These are phyloP conservation scores for Mesorhabditis belari DNA, from an alignment of 2,888 invertebrate species.

Conservation along the genomic window DNA sequence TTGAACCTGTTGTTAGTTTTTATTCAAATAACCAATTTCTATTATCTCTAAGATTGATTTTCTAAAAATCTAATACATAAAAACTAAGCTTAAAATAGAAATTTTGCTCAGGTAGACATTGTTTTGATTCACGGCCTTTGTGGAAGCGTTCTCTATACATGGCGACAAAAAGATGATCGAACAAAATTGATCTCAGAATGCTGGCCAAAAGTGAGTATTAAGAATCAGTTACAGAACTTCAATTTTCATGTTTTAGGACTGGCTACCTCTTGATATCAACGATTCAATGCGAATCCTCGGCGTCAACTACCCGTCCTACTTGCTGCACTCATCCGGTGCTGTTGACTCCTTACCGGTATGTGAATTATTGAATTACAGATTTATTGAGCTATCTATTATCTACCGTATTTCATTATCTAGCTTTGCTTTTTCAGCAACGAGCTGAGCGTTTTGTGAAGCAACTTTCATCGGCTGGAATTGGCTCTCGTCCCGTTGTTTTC, in stretches of 20 bases:
- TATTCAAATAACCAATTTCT: constrained; percentile 19
- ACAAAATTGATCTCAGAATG: constrained; percentile 31
- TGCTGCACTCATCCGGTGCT: constrained; percentile 33
- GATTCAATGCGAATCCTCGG: constrained; percentile 40
- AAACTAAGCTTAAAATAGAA: not conserved
- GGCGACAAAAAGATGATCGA: constrained; percentile 40
- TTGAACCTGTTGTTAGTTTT: not conserved
- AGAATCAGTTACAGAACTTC: not conserved
- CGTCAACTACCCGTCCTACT: constrained; percentile 43
- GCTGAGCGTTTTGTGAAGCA: constrained; percentile 26
- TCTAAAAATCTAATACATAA: not conserved
- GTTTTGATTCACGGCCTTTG: constrained; percentile 47
- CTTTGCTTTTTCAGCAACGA: constrained; percentile 17
- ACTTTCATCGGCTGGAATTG: constrained; percentile 35
- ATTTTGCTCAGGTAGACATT: constrained; percentile 29
- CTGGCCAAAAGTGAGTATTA: constrained; percentile 37
- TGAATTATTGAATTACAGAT: not conserved
- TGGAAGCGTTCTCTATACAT: constrained; percentile 43
- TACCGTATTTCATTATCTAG: not conserved
- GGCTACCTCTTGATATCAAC: constrained; percentile 39
- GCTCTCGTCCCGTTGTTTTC: constrained; percentile 42
- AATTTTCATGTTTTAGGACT: constrained; percentile 23
- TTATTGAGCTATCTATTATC: not conserved
- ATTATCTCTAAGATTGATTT: not conserved
- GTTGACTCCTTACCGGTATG: constrained; percentile 29